Evolutionary conservation across 2,888 invertebrate genomes (phyloP).

Genomic region (Nymphalis urticae): DNA sequence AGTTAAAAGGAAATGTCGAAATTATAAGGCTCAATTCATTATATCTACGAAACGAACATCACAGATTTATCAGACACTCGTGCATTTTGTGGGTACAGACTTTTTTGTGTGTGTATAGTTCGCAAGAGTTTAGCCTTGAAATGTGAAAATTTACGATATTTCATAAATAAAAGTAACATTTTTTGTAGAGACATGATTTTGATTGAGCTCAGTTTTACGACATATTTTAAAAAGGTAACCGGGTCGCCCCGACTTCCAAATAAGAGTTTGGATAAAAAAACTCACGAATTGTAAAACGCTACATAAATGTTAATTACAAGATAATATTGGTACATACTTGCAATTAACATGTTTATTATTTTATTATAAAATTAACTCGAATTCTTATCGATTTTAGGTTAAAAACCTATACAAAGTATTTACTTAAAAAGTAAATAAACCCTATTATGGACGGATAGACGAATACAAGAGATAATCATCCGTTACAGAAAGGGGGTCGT

Average conservation of each 20-base stretch:
- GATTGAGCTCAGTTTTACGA: conserved; percentile 16
- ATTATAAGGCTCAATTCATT: too few relatives aligned
- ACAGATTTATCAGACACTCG: too few relatives aligned
- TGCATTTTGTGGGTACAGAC: background rate
- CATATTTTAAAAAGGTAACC: conserved; percentile 20
- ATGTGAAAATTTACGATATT: background rate
- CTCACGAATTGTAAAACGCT: background rate
- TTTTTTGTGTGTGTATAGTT: background rate
- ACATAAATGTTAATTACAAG: background rate
- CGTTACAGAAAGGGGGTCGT: too few relatives aligned
- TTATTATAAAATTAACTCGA: background rate
- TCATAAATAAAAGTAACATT: background rate
- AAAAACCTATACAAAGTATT: too few relatives aligned
- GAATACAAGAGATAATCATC: too few relatives aligned
- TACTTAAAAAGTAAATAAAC: too few relatives aligned
- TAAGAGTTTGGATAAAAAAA: background rate
- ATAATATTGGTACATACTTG: conserved; percentile 5
- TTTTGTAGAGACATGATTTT: conserved; percentile 8
- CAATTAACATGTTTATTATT: conserved; percentile 1
- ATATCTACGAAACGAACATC: too few relatives aligned
- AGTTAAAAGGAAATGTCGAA: too few relatives aligned
- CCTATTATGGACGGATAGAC: too few relatives aligned
- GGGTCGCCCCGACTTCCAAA: conserved; percentile 10
- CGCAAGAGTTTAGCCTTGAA: background rate
- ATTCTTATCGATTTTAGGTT: background rate